Evolutionary conservation across 2,888 invertebrate species (phyloP).

Genomic region (Lymantria dispar): DNA sequence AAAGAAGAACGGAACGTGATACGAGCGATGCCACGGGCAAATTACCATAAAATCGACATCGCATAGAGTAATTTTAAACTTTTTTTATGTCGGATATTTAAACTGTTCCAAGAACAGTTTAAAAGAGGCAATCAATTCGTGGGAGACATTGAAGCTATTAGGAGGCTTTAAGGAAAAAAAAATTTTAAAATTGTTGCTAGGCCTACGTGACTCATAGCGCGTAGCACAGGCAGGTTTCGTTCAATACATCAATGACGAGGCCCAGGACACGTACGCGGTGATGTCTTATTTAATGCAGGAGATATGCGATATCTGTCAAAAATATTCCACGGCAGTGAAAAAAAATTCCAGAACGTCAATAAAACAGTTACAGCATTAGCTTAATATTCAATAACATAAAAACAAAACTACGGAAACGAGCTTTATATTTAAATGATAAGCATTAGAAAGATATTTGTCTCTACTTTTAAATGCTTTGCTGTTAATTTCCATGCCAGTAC

Average conservation of each 20-base stretch:
- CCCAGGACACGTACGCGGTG: background rate
- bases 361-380: too few species aligned
- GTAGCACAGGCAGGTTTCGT: slow-evolving; percentile 3
- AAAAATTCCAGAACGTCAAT: too few species aligned
- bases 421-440: too few species aligned
- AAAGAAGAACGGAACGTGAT: too few species aligned
- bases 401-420: too few species aligned
- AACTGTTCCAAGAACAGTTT: background rate
- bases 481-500: too few species aligned
- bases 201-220: slow-evolving; percentile 20
- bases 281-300: background rate
- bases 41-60: too few species aligned
- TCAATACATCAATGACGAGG: slow-evolving; percentile 1
- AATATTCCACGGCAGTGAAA: background rate
- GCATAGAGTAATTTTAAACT: too few species aligned
- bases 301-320: background rate
- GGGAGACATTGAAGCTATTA: slow-evolving; percentile 1
- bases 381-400: too few species aligned
- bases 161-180: slow-evolving; percentile 2
- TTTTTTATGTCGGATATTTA: background rate
- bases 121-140: slow-evolving; percentile 1
- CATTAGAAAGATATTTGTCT: too few species aligned
- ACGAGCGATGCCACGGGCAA: too few species aligned
- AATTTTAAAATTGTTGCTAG: background rate
- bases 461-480: too few species aligned